phyloP scores from a whole-genome alignment of 2,113 vertebrate species.

The Oophaga pumilio region DNA sequence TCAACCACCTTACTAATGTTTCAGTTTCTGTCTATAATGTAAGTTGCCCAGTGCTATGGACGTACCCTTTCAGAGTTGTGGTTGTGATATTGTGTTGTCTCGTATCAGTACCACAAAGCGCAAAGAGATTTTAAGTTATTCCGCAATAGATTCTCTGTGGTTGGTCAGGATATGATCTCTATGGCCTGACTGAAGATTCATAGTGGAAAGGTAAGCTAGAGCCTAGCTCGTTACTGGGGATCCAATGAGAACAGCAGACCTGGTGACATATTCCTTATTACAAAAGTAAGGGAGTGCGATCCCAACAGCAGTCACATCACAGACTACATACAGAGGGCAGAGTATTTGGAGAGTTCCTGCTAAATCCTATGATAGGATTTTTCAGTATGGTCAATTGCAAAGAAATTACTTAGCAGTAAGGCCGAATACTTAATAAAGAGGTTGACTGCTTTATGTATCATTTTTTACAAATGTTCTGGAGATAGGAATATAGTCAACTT shows the following conservation, averaged over 20 bases:
- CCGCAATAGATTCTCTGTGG: slow-evolving; percentile 17
- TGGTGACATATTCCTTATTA: neutral
- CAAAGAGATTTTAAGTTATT: slow-evolving; percentile 26
- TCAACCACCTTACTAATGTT: neutral
- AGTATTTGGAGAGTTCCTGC: neutral
- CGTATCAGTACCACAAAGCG: slow-evolving; percentile 5
- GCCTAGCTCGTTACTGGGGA: neutral
- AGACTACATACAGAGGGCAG: neutral
- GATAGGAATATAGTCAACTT: no score
- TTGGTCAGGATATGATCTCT: slow-evolving; percentile 16
- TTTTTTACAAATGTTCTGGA: no score
- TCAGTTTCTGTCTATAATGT: slow-evolving; percentile 22
- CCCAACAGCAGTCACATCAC: neutral
- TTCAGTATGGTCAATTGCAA: neutral
- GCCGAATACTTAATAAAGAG: neutral
- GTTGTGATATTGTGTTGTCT: slow-evolving; percentile 33
- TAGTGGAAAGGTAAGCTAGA: slow-evolving; percentile 42
- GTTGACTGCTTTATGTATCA: neutral
- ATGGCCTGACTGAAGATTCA: slow-evolving; percentile 38
- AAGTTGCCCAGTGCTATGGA: slow-evolving; percentile 1
- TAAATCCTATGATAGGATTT: neutral
- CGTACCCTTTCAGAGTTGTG: slow-evolving; percentile 4
- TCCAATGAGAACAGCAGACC: neutral
- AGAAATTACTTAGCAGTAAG: neutral
- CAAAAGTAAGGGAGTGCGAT: no score